phyloP scores from a whole-genome alignment of 1,140 invertebrate species.

The Mactra quadrangularis region DNA sequence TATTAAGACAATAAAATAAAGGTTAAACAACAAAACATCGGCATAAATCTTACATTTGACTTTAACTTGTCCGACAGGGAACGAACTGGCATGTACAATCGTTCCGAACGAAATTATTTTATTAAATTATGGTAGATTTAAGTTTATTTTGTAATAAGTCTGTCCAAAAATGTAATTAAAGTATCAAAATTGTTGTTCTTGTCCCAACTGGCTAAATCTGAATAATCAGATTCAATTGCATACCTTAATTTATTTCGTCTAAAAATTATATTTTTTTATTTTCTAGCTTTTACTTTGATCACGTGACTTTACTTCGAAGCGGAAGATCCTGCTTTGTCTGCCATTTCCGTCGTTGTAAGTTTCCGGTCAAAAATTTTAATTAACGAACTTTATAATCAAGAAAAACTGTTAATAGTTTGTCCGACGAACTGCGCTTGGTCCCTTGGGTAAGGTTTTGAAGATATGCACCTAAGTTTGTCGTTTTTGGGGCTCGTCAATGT shows the following conservation, averaged over 20 bases:
- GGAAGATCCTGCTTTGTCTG: conserved; percentile 74
- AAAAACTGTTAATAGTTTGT: not conserved
- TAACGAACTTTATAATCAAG: conserved; percentile 17
- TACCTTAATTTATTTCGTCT: not conserved
- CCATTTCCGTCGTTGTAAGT: conserved; percentile 78
- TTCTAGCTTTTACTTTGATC: conserved; percentile 37
- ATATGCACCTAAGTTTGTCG: not conserved
- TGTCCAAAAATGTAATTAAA: too few relatives aligned
- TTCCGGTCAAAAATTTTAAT: conserved; percentile 76
- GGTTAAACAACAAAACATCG: too few relatives aligned
- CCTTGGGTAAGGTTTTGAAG: not conserved
- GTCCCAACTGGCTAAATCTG: too few relatives aligned
- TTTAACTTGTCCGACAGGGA: conserved; percentile 23
- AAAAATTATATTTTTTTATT: not conserved
- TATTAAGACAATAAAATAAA: too few relatives aligned
- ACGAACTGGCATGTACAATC: not conserved
- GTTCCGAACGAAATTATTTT: too few relatives aligned
- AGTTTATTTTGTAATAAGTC: too few relatives aligned
- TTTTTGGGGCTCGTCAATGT: not conserved
- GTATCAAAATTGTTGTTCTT: too few relatives aligned
- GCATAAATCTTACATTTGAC: conserved; percentile 31
- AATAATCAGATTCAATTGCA: too few relatives aligned
- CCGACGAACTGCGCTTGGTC: not conserved
- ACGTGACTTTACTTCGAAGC: conserved; percentile 71
- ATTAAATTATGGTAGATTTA: too few relatives aligned